phyloP scores from a whole-genome alignment of 2,113 vertebrate genomes.

The Myiopsitta monachus region DNA sequence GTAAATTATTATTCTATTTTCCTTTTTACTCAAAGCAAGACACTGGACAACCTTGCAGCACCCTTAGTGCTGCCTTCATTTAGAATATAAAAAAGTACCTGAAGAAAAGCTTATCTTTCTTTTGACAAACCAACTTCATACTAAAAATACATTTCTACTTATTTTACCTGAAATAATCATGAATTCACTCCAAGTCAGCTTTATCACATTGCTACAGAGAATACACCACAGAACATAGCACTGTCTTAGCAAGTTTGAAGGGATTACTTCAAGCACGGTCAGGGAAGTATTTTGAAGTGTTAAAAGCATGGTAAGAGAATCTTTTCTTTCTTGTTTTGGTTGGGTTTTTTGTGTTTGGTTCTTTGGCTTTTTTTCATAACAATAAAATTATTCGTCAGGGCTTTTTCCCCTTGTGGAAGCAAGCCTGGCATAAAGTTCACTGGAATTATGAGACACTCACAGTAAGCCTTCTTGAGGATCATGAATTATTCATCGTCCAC shows the following conservation, averaged over 20 bases:
- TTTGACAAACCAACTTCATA: neutral
- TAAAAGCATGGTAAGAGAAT: neutral
- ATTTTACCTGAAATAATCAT: neutral
- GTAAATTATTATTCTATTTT: neutral
- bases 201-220: neutral
- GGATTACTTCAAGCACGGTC: neutral
- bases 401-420: neutral
- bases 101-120: neutral
- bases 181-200: neutral
- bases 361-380: neutral
- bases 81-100: neutral
- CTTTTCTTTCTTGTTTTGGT: neutral
- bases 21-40: neutral
- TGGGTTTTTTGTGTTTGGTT: neutral
- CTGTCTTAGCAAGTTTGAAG: neutral
- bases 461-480: neutral
- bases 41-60: neutral
- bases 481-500: slow-evolving; percentile 18
- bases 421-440: neutral
- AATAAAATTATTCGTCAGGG: neutral
- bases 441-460: neutral
- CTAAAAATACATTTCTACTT: neutral
- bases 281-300: neutral
- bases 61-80: neutral
- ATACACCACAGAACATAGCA: neutral